Evolutionary conservation across 2,113 vertebrate species (phyloP).

Genomic region (Rousettus leschenaultii): DNA sequence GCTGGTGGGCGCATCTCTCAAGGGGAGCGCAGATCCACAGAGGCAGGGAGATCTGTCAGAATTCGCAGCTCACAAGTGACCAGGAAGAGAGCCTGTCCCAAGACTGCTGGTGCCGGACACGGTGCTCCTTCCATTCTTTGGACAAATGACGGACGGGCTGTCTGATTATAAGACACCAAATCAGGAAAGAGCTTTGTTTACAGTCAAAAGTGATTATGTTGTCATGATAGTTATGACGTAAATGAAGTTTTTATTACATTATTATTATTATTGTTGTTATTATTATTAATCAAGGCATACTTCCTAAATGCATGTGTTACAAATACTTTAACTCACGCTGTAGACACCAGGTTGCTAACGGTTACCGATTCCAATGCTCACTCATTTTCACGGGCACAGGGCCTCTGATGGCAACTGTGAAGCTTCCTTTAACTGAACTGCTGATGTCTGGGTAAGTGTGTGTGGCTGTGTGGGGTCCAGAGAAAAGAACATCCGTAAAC

Average conservation of each 20-base stretch:
- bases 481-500: not conserved
- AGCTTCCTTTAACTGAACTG: not conserved
- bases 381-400: fast-evolving
- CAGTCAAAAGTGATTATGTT: not conserved
- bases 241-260: not conserved
- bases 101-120: not conserved
- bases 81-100: not conserved
- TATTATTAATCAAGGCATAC: not conserved
- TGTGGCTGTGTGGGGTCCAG: not conserved
- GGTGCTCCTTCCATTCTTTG: not conserved
- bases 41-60: fast-evolving
- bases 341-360: too few relatives aligned
- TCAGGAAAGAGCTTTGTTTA: not conserved
- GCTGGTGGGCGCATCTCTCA: not conserved
- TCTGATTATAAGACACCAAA: not conserved
- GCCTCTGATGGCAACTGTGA: not conserved
- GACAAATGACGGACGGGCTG: not conserved
- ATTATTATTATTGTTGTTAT: not conserved
- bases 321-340: fast-evolving
- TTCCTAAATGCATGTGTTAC: not conserved
- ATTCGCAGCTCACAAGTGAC: not conserved
- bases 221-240: not conserved
- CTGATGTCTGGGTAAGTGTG: not conserved
- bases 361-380: not conserved
- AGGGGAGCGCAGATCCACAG: fast-evolving